Conservation (phyloP, 2,113 vertebrate genomes). For the Salvator merianae region DNA sequence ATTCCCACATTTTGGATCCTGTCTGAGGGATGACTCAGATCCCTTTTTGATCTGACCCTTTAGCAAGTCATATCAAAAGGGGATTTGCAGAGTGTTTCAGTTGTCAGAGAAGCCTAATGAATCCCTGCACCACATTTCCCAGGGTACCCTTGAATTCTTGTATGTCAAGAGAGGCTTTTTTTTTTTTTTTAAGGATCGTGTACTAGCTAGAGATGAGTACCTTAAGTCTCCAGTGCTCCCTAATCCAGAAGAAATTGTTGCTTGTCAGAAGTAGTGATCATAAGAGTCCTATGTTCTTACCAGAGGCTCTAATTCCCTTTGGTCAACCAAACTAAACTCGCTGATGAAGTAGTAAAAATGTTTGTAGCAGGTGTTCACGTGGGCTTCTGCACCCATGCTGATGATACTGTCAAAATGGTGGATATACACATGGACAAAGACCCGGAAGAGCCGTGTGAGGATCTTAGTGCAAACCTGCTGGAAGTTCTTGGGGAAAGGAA, state of each 20-base stretch:
- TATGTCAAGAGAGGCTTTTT: no score
- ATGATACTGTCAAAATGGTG: slow-evolving; percentile 97
- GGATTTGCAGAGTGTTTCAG: no score
- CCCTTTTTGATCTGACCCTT: no score
- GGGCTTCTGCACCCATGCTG: slow-evolving; percentile 94
- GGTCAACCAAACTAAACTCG: slow-evolving; percentile 94
- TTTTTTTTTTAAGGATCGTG: no score
- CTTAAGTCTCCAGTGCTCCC: background rate
- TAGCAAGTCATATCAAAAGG: no score
- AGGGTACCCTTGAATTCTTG: no score
- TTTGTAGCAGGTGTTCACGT: slow-evolving; percentile 98
- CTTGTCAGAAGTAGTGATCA: background rate
- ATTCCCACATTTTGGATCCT: no score
- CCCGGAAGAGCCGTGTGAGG: slow-evolving; percentile 93
- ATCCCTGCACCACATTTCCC: no score
- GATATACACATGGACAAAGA: slow-evolving; percentile 98
- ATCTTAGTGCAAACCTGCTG: slow-evolving; percentile 98
- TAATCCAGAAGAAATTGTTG: background rate
- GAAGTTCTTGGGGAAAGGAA: slow-evolving; percentile 97
- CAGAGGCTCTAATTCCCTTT: slow-evolving; percentile 93
- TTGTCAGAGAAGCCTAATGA: no score
- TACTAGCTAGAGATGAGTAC: background rate
- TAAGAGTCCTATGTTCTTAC: slow-evolving; percentile 76
- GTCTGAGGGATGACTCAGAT: no score
- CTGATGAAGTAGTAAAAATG: slow-evolving; percentile 98